phyloP scores from a whole-genome alignment of 2,888 invertebrate genomes.

The Dastarcus helophoroides region DNA sequence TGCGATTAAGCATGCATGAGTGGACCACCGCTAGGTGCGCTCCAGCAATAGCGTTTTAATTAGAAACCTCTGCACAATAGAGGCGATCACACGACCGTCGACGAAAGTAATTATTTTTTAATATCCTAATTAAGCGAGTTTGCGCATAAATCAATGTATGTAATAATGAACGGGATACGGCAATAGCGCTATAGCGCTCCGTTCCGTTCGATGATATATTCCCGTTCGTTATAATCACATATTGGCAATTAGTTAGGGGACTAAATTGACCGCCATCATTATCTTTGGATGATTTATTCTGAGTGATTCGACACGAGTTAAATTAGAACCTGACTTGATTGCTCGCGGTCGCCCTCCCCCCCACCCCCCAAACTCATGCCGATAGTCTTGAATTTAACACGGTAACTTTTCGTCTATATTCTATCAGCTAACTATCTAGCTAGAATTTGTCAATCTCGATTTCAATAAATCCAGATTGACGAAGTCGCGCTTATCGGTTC shows the following conservation, averaged over 20 bases:
- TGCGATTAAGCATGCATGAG: constrained; percentile 34
- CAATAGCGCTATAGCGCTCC: constrained; percentile 13
- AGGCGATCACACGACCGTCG: constrained; percentile 12
- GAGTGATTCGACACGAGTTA: constrained; percentile 36
- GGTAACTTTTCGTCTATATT: too few species aligned
- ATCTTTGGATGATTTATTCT: constrained; percentile 39
- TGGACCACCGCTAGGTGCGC: constrained; percentile 21
- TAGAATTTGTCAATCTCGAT: too few species aligned
- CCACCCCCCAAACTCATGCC: too few species aligned
- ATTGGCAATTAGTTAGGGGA: constrained; percentile 39
- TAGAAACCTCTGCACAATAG: constrained; percentile 22
- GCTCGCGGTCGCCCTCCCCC: constrained; percentile 11
- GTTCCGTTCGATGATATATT: constrained; percentile 29
- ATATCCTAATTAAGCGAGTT: constrained; percentile 26
- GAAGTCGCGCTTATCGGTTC: too few species aligned
- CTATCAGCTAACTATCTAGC: too few species aligned
- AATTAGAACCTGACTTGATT: constrained; percentile 27
- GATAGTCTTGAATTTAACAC: too few species aligned
- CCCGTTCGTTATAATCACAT: constrained; percentile 38
- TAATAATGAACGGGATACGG: constrained; percentile 27
- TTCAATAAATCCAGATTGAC: too few species aligned
- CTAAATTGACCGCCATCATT: constrained; percentile 39
- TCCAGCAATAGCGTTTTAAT: constrained; percentile 30
- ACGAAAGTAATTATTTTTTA: constrained; percentile 1
- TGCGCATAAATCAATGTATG: constrained; percentile 28